Evolutionary conservation across 1,140 invertebrate species (phyloP).

Genomic region (Thrips palmi): DNA sequence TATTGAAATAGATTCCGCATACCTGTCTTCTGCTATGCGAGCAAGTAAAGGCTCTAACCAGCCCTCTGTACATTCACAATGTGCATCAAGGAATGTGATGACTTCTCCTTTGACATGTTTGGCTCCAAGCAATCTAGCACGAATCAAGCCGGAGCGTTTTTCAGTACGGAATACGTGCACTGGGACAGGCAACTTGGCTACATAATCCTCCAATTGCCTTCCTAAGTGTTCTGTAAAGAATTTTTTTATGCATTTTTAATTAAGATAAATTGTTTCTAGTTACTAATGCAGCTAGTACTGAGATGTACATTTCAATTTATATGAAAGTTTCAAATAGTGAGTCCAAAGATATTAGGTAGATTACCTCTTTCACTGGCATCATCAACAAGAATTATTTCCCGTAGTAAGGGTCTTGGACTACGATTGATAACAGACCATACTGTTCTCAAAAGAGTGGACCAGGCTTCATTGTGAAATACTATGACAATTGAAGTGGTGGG

Average conservation of each 20-base stretch:
- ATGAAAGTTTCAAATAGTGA: constrained; percentile 12
- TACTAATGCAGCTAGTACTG: too few relatives aligned
- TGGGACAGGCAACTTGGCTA: constrained; percentile 61
- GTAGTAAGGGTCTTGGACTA: constrained; percentile 66
- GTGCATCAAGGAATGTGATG: constrained; percentile 90
- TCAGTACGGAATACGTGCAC: constrained; percentile 71
- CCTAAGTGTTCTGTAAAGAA: constrained; percentile 73
- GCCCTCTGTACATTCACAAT: constrained; percentile 81
- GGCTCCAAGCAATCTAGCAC: constrained; percentile 80
- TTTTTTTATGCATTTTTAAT: too few relatives aligned
- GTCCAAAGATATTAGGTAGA: constrained; percentile 9
- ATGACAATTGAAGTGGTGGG: constrained; percentile 87
- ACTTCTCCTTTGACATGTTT: constrained; percentile 83
- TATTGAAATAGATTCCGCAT: constrained; percentile 8
- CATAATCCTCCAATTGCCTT: constrained; percentile 75
- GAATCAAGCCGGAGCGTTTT: constrained; percentile 80
- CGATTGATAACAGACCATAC: constrained; percentile 94
- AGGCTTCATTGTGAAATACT: constrained; percentile 96
- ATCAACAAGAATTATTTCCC: constrained; percentile 90
- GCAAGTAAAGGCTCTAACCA: constrained; percentile 85
- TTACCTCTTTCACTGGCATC: constrained; percentile 85
- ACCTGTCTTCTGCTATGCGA: constrained; percentile 72
- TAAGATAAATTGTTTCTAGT: too few relatives aligned
- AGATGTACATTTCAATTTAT: background rate
- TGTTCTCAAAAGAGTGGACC: constrained; percentile 85